Evolutionary conservation across 2,888 invertebrate species (phyloP).

Genomic region (Meteorus cinctellus): DNA sequence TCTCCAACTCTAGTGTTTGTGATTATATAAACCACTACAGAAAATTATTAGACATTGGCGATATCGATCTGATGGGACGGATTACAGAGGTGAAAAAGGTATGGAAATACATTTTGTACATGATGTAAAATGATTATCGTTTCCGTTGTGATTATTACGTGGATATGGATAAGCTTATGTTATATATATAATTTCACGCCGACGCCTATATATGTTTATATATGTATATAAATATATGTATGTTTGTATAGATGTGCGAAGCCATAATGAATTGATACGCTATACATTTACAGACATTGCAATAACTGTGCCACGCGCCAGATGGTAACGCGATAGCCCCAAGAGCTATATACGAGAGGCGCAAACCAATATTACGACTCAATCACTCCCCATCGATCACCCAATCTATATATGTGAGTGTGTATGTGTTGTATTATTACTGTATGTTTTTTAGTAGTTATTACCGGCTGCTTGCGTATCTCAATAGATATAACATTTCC

Average conservation of each 20-base stretch:
- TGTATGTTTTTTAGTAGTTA: conserved; percentile 56
- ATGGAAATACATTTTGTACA: conserved; percentile 29
- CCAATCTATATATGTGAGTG: conserved; percentile 6
- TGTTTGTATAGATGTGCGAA: background rate
- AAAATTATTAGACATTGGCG: too few relatives aligned
- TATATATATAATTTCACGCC: conserved; percentile 56
- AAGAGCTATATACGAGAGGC: conserved; percentile 35
- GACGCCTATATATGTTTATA: conserved; percentile 29
- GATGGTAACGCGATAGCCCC: conserved; percentile 51
- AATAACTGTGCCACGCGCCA: conserved; percentile 61
- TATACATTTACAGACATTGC: conserved; percentile 63
- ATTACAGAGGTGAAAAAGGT: background rate
- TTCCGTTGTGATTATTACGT: conserved; percentile 56
- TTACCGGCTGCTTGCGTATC: conserved; percentile 42
- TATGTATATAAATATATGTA: background rate
- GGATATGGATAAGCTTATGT: conserved; percentile 21
- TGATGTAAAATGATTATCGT: conserved; percentile 46
- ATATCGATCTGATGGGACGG: too few relatives aligned
- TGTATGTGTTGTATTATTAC: conserved; percentile 66
- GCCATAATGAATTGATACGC: conserved; percentile 61
- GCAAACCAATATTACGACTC: conserved; percentile 67
- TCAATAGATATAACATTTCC: conserved; percentile 18
- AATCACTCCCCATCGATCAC: conserved; percentile 69
- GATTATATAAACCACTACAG: too few relatives aligned
- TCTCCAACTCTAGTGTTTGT: too few relatives aligned